A percentile compares a stretch with the other conserved stretches of the same genome.
Conservation (phyloP, 2,113 vertebrate genomes). For the Coptodon bakossiorum region DNA sequence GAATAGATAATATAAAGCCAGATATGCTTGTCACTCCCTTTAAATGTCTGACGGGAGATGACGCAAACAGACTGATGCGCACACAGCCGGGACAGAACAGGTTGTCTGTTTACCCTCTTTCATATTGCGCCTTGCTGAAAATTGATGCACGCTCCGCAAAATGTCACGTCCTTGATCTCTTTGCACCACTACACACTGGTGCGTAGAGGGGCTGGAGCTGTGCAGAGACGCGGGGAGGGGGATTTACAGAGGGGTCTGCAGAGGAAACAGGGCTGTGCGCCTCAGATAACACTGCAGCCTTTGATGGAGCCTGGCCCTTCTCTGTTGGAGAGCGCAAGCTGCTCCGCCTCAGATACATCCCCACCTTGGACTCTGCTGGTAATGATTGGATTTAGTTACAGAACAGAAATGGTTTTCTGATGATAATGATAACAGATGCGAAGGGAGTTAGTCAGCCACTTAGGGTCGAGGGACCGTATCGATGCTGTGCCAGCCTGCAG, state of each 20-base stretch:
- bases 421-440: constrained; percentile 61
- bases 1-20: constrained; percentile 16
- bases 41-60: constrained; percentile 11
- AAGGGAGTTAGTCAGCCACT: constrained; percentile 54
- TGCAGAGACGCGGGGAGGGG: constrained; percentile 8
- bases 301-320: constrained; percentile 53
- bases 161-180: constrained; percentile 68
- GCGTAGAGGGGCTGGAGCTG: constrained; percentile 11
- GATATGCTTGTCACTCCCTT: constrained; percentile 15
- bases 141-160: constrained; percentile 43
- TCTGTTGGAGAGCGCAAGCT: constrained; percentile 31
- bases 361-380: constrained; percentile 37
- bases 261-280: constrained; percentile 44
- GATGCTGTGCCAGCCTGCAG: constrained; percentile 26
- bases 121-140: constrained; percentile 30
- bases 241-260: constrained; percentile 43
- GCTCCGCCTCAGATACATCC: constrained; percentile 43
- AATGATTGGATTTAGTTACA: constrained; percentile 65
- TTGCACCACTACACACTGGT: constrained; percentile 28
- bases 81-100: constrained; percentile 18
- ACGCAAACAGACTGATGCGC: not conserved
- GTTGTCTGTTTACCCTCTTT: constrained; percentile 43
- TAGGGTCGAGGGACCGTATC: constrained; percentile 18
- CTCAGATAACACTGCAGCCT: constrained; percentile 63
- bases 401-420: constrained; percentile 45